Percentiles rank a stretch among this genome's conserved stretches.
phyloP scores from a whole-genome alignment of 2,888 invertebrate species.

The Patella caerulea region DNA sequence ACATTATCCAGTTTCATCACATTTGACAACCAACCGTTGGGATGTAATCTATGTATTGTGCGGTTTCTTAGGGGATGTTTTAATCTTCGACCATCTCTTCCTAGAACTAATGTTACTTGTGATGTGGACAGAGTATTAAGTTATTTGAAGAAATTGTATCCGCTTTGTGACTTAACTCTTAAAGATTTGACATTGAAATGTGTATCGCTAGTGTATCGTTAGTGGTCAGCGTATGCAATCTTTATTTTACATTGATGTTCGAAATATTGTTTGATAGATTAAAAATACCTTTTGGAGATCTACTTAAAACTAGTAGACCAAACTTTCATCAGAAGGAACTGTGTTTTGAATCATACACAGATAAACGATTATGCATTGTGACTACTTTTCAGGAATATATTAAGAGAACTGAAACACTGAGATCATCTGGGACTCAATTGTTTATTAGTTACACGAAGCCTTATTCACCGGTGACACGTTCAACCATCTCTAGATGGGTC shows the following conservation, averaged over 20 bases:
- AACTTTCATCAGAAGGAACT: constrained; percentile 17
- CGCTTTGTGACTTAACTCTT: not conserved
- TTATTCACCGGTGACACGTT: constrained; percentile 29
- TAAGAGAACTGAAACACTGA: constrained; percentile 14
- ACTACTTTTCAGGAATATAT: constrained; percentile 12
- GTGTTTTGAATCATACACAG: not conserved
- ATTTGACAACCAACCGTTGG: not conserved
- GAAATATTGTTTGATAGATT: not conserved
- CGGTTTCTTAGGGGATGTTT: constrained; percentile 31
- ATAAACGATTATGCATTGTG: constrained; percentile 20
- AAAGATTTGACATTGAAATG: not conserved
- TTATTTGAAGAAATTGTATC: not conserved
- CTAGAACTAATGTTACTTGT: constrained; percentile 9
- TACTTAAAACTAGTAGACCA: constrained; percentile 26
- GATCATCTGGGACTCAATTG: constrained; percentile 19
- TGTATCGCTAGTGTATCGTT: constrained; percentile 14
- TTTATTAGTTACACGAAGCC: constrained; percentile 37
- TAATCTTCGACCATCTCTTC: constrained; percentile 21
- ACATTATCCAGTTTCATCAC: not conserved
- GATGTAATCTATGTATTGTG: constrained; percentile 18
- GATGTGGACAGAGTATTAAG: constrained; percentile 18
- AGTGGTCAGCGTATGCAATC: constrained; percentile 24
- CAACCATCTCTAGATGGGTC: constrained; percentile 40
- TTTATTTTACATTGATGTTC: constrained; percentile 21
- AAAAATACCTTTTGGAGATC: constrained; percentile 22